Evolutionary conservation across 2,113 vertebrate species (phyloP), one percentile per base, ranked within the genome.

Genomic region (Pseudopipra pipra): DNA sequence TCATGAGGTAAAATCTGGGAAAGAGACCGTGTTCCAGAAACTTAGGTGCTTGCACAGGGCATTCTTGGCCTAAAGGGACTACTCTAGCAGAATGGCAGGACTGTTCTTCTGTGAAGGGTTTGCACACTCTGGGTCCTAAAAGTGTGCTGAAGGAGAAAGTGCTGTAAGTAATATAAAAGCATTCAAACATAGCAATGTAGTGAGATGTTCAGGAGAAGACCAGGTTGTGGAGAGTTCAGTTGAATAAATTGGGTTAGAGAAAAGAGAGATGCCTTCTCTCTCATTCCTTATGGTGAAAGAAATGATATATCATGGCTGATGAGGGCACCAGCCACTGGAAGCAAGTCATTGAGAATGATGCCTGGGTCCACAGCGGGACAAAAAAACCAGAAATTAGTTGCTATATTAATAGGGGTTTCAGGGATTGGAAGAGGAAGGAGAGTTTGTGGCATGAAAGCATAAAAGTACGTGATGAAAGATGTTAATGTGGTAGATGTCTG

Each of bases 301-400:
- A 72, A 79, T 1, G 0, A 11, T 47, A 8, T 22, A 65, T 56
- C 0, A 0, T 46, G 35, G 52, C 16, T 87, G 28, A 62, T 23
- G 3, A 8, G 22, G 35, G 31, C 49, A 80, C 15, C 19, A 72
- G 30, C 11, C 2, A 1, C 8, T 9, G 25, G 25, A 75, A 13
- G 19, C 19, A 52, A 15, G 37, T 14, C 1, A 41, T 33, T 49
- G 24, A 73, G 76, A 93, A 61, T 31, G 23, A 11, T 73, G 24
- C 24, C 41, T 82, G 21, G 12, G 10, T 61, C 19, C 14, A 28
- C 23, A 90, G 43, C 20, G 14, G 30, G 5, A 35, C 15, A 65
- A 82, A 82, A 25, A 2, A 0, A 2, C 39, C 16, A 83, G 27
- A 76, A 83, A 61, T 56, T 1, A 44, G 8, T 41, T 83, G 19